phyloP scores from a whole-genome alignment of 2,888 invertebrate genomes.

The Synanthedon myopaeformis region DNA sequence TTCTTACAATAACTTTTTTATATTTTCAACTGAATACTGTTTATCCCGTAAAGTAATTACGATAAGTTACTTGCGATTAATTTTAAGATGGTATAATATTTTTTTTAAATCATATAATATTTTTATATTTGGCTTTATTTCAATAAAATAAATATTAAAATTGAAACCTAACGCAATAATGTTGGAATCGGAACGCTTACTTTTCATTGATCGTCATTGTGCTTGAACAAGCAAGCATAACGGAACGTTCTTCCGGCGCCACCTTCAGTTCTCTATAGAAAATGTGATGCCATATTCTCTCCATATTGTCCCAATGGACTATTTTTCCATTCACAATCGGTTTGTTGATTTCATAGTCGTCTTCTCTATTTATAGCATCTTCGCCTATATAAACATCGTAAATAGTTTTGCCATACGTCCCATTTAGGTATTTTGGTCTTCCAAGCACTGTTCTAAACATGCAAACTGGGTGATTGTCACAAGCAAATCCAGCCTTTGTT shows the following conservation, averaged over 20 bases:
- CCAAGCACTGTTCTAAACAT: constrained; percentile 49
- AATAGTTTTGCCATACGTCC: constrained; percentile 27
- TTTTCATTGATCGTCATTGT: constrained; percentile 34
- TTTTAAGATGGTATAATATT: too few relatives aligned
- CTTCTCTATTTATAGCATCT: constrained; percentile 21
- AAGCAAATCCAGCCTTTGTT: constrained; percentile 52
- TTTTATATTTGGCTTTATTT: too few relatives aligned
- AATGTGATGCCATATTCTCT: constrained; percentile 49
- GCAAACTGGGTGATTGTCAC: constrained; percentile 53
- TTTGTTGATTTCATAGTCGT: constrained; percentile 28
- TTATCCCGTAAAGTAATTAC: too few relatives aligned
- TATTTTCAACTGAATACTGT: too few relatives aligned
- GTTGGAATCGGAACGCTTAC: constrained; percentile 17
- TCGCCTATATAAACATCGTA: constrained; percentile 49
- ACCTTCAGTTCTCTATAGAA: constrained; percentile 47
- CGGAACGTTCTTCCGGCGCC: constrained; percentile 48
- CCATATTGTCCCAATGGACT: constrained; percentile 55
- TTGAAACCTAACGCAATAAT: not conserved
- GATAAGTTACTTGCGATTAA: too few relatives aligned
- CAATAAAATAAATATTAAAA: too few relatives aligned
- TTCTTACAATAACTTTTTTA: too few relatives aligned
- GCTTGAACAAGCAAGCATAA: constrained; percentile 30
- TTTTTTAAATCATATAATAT: too few relatives aligned
- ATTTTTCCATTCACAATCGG: constrained; percentile 39
- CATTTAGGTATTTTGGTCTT: constrained; percentile 35